Conservation (phyloP, 2,888 invertebrate species). For the Cheilosia vulpina region DNA sequence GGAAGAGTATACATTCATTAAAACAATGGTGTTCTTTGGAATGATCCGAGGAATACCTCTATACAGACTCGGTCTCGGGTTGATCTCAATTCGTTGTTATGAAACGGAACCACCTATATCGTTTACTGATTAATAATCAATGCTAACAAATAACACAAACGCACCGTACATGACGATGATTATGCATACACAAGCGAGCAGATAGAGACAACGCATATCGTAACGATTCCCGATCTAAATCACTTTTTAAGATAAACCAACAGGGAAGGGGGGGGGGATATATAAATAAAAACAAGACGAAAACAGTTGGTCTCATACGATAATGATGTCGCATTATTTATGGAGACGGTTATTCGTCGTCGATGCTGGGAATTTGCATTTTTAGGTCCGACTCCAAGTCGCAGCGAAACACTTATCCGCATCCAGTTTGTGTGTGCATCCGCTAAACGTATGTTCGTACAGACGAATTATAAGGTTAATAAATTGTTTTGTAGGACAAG, state of each 20-base stretch:
- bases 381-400: conserved; percentile 16
- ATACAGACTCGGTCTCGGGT: not conserved
- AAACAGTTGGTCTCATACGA: conserved; percentile 73
- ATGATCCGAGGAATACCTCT: conserved; percentile 35
- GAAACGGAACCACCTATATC: conserved; percentile 47
- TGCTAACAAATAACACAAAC: conserved; percentile 61
- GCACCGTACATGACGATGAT: conserved; percentile 38
- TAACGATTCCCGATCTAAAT: conserved; percentile 68
- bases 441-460: conserved; percentile 7
- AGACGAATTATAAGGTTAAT: conserved; percentile 56
- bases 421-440: not conserved
- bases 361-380: conserved; percentile 61
- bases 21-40: conserved; percentile 62
- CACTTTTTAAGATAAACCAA: conserved; percentile 50
- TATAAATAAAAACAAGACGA: conserved; percentile 18
- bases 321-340: conserved; percentile 83
- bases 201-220: conserved; percentile 5
- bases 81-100: conserved; percentile 64
- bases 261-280: conserved; percentile 17
- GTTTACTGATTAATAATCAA: conserved; percentile 65
- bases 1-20: conserved; percentile 54
- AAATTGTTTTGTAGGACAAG: conserved; percentile 59
- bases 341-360: conserved; percentile 76
- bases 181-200: conserved; percentile 34
- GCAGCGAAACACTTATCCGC: conserved; percentile 35